These are phyloP conservation scores for Chiridota heheva DNA, from an alignment of 35 echinoderm and acorn worm genomes.

Conservation along the genomic window DNA sequence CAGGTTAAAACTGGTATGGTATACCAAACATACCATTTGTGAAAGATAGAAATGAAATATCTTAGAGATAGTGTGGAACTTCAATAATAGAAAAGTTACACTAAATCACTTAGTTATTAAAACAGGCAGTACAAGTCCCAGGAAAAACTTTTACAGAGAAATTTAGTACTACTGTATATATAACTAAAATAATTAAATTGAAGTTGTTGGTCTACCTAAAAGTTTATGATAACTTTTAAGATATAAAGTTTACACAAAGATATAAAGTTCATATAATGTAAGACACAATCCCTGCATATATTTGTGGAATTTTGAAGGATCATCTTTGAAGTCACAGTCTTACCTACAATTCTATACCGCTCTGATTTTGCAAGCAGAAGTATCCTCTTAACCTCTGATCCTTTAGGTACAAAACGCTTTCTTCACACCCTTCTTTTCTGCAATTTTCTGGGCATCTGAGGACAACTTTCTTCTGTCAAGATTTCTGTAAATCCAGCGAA, in stretches of 20 bases:
- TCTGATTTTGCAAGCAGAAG: slow-evolving; percentile 74
- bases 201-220: not conserved
- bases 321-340: not conserved
- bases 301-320: not conserved
- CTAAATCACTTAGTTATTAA: no score
- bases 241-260: not conserved
- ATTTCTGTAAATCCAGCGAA: no score
- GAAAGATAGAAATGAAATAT: no score
- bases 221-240: not conserved
- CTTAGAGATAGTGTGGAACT: no score
- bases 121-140: no score
- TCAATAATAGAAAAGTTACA: no score
- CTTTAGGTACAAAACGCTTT: slow-evolving; percentile 56
- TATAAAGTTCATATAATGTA: not conserved
- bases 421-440: slow-evolving; percentile 14
- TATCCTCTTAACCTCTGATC: slow-evolving; percentile 58
- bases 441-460: no score
- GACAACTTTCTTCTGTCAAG: no score
- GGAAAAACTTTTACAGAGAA: no score
- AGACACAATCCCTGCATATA: not conserved
- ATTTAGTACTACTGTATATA: not conserved
- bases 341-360: slow-evolving; percentile 61
- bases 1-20: no score
- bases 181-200: not conserved
- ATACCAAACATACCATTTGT: no score